Evolutionary conservation across 2,797 vertebrate genomes (phyloP).

Genomic region (Eulemur coronatus): DNA sequence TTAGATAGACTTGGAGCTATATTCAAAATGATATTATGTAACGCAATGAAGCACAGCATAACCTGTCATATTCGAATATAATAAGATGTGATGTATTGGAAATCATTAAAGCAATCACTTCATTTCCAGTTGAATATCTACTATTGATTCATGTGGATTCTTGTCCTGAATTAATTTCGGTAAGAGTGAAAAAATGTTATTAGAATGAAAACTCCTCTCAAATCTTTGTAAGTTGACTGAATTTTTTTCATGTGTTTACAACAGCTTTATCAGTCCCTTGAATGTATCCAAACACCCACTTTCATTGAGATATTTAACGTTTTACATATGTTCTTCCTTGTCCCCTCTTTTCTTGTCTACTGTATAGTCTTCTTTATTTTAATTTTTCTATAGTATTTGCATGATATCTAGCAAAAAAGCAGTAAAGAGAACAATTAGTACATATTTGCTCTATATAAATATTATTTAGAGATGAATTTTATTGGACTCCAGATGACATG

Average conservation of each 20-base stretch:
- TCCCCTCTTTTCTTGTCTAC: not conserved
- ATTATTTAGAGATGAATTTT: not conserved
- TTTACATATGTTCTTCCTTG: not conserved
- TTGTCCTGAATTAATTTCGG: constrained; percentile 62
- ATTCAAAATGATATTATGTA: constrained; percentile 56
- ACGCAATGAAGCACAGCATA: constrained; percentile 71
- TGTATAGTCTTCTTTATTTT: not conserved
- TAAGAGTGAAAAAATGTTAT: constrained; percentile 40
- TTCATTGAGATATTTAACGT: constrained; percentile 18
- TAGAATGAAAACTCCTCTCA: not conserved
- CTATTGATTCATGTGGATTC: constrained; percentile 42
- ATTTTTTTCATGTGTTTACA: not conserved
- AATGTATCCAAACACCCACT: not conserved
- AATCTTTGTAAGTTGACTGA: not conserved
- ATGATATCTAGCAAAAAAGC: not conserved
- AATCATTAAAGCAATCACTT: constrained; percentile 64
- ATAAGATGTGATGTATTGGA: constrained; percentile 57
- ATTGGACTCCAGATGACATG: not conserved
- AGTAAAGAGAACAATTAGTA: not conserved
- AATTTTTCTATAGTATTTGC: constrained; percentile 13
- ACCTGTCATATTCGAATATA: constrained; percentile 69
- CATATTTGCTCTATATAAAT: not conserved
- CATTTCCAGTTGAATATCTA: constrained; percentile 53
- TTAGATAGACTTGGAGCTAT: constrained; percentile 68
- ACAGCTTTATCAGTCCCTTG: constrained; percentile 5